Conservation (phyloP, 2,113 vertebrate genomes). For the Malurus elegans region DNA sequence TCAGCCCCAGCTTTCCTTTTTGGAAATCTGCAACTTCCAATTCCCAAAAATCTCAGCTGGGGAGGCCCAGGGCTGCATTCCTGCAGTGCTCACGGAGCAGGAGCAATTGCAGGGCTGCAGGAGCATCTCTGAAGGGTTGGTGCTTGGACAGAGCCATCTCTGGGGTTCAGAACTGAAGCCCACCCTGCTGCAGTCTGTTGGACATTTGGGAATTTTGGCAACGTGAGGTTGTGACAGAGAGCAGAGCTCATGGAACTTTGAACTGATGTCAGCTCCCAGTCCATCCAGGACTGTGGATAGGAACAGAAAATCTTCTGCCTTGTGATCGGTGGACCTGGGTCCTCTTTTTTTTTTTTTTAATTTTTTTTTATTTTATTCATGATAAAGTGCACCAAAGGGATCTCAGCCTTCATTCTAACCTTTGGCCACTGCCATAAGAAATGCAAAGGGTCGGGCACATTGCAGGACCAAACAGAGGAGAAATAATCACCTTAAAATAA, state of each 20-base stretch:
- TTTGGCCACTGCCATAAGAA: not conserved
- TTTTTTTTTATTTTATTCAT: not conserved
- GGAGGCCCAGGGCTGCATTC: not conserved
- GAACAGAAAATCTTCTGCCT: not conserved
- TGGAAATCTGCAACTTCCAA: not conserved
- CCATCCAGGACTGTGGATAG: not conserved
- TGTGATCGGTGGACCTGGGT: not conserved
- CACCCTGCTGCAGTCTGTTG: not conserved
- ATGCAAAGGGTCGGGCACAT: not conserved
- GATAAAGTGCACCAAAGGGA: not conserved
- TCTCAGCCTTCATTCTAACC: not conserved
- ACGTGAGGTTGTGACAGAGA: not conserved
- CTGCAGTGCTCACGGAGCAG: not conserved
- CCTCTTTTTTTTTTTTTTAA: not conserved
- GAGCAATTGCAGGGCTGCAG: not conserved
- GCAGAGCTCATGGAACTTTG: not conserved
- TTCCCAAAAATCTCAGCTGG: accelerated
- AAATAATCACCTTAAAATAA: not conserved
- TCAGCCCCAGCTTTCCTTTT: not conserved
- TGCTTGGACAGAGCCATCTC: not conserved
- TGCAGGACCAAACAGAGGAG: not conserved
- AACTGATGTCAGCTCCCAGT: not conserved
- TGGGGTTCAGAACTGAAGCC: not conserved
- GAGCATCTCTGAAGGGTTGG: not conserved
- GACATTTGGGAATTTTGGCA: not conserved